Evolutionary conservation across 2,888 invertebrate genomes (phyloP).

Genomic region (Ichneumon xanthorius): DNA sequence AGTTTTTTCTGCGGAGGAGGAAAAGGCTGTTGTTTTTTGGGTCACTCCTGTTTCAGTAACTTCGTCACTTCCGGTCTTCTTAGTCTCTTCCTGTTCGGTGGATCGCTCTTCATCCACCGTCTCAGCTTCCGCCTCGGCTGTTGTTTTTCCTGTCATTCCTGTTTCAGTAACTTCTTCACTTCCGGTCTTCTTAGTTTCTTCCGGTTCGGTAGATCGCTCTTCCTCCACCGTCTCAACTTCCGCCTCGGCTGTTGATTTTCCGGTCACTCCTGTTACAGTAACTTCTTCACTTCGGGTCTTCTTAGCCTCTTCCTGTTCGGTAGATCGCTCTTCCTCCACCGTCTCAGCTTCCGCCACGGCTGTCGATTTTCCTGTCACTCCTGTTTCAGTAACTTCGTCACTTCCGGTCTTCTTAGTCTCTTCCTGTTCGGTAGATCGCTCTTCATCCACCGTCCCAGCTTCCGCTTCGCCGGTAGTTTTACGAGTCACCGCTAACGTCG

Average conservation of each 20-base stretch:
- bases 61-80: slow-evolving; percentile 10
- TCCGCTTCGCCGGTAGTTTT: background rate
- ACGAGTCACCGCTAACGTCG: background rate
- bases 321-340: slow-evolving; percentile 5
- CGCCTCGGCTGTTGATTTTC: background rate
- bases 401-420: slow-evolving; percentile 7
- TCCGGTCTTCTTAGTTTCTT: slow-evolving; percentile 9
- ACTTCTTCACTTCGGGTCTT: slow-evolving; percentile 2
- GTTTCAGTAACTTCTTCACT: background rate
- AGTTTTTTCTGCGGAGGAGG: slow-evolving; percentile 8
- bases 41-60: background rate
- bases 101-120: too few species aligned
- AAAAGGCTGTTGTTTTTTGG: too few species aligned
- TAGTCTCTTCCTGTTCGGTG: too few species aligned
- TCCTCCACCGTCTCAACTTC: background rate
- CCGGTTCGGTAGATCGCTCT: background rate
- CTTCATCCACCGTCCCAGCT: background rate
- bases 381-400: background rate
- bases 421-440: background rate
- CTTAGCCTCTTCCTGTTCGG: background rate
- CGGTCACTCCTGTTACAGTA: background rate
- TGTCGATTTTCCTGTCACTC: background rate
- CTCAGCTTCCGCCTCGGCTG: background rate
- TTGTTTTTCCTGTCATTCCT: background rate
- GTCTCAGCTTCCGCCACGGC: too few species aligned